phyloP scores from a whole-genome alignment of 2,113 vertebrate species.

The Ailurus styani region DNA sequence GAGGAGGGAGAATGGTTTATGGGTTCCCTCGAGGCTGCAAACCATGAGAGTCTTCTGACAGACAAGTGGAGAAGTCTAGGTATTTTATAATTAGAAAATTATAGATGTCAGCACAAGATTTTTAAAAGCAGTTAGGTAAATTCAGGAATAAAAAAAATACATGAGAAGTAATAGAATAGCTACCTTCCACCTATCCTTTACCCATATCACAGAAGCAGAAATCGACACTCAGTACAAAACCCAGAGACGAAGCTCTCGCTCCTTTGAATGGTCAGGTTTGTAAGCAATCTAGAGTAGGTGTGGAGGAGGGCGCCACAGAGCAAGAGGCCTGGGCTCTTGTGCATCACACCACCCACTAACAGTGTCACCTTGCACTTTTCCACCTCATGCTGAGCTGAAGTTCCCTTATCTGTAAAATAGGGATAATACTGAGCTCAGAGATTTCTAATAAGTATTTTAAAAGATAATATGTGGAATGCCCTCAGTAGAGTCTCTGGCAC shows the following conservation, averaged over 20 bases:
- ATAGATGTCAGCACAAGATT: background rate
- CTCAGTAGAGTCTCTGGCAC: background rate
- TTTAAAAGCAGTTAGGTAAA: slow-evolving; percentile 1
- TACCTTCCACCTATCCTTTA: background rate
- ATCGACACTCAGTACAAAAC: background rate
- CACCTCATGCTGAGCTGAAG: background rate
- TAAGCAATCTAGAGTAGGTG: background rate
- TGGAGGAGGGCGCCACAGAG: background rate
- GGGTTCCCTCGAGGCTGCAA: background rate
- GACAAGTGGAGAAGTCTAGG: background rate
- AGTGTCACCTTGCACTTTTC: background rate
- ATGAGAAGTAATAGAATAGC: background rate
- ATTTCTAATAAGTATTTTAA: background rate
- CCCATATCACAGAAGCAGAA: background rate
- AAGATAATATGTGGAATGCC: background rate
- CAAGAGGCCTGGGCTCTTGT: background rate
- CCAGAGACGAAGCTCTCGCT: background rate
- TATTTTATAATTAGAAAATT: background rate
- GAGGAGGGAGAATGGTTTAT: background rate
- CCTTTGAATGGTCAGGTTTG: background rate
- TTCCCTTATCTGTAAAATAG: background rate
- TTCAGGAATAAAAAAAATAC: background rate
- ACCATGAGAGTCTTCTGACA: background rate
- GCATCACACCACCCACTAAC: background rate
- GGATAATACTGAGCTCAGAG: background rate